These are phyloP conservation scores for Drosophila kikkawai DNA, from an alignment of 1,140 invertebrate genomes.

Conservation along the genomic window DNA sequence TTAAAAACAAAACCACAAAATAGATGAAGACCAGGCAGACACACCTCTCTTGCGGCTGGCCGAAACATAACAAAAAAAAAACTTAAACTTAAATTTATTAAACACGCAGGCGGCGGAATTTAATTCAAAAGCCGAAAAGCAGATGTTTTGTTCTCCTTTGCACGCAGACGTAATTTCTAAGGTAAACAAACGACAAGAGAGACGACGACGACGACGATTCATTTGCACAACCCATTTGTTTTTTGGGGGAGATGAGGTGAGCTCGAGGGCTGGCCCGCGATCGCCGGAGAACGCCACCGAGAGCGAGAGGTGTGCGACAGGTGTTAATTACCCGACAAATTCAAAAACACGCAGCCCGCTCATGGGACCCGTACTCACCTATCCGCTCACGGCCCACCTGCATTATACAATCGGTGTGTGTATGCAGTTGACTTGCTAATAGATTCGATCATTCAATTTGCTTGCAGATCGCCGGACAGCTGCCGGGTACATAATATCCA, in stretches of 20 bases:
- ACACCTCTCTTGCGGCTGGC: conserved; percentile 44
- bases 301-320: conserved; percentile 35
- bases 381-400: conserved; percentile 32
- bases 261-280: conserved; percentile 19
- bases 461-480: conserved; percentile 51
- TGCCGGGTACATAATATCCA: background rate
- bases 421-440: conserved; percentile 62
- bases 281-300: background rate
- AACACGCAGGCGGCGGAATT: conserved; percentile 52
- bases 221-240: conserved; percentile 72
- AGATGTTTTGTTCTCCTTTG: conserved; percentile 53
- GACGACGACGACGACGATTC: conserved; percentile 12
- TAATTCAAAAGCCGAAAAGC: conserved; percentile 30
- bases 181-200: conserved; percentile 62
- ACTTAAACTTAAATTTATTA: conserved; percentile 48
- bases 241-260: conserved; percentile 33
- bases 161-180: conserved; percentile 61
- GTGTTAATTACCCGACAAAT: conserved; percentile 77
- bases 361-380: conserved; percentile 45
- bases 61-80: background rate
- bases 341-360: conserved; percentile 73
- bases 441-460: conserved; percentile 68
- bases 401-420: conserved; percentile 68
- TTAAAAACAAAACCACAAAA: conserved; percentile 9
- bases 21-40: conserved; percentile 33